Conservation (phyloP, 2,888 invertebrate genomes). For the Drosophila setosimentum region DNA sequence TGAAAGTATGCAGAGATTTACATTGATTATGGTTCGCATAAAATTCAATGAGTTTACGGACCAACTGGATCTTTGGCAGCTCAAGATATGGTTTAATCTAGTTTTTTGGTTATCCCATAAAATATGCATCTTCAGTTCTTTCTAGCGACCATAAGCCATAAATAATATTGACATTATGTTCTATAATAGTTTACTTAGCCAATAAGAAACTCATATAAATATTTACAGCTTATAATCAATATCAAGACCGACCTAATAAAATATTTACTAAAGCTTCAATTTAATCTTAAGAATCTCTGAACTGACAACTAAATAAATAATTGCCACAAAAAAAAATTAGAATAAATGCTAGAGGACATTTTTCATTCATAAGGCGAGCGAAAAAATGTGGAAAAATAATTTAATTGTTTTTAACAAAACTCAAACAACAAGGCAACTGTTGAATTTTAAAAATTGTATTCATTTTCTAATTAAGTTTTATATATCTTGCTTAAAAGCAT, state of each 20-base stretch:
- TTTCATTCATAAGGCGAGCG: not conserved
- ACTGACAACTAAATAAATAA: not conserved
- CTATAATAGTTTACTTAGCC: not conserved
- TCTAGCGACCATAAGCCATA: not conserved
- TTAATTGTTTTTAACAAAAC: no score
- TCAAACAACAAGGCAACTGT: no score
- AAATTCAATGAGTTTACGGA: slow-evolving; percentile 67
- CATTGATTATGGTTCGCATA: slow-evolving; percentile 69
- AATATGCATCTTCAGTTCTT: not conserved
- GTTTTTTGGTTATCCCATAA: slow-evolving; percentile 7
- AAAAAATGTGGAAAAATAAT: no score
- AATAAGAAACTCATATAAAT: not conserved
- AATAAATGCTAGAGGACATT: not conserved
- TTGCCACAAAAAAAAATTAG: not conserved
- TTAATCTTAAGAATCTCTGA: not conserved
- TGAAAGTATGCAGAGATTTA: slow-evolving; percentile 59
- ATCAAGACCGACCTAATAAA: not conserved
- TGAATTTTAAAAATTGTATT: not conserved
- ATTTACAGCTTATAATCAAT: not conserved
- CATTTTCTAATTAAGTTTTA: no score
- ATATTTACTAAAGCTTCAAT: not conserved
- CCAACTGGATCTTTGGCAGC: slow-evolving; percentile 46
- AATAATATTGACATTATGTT: not conserved
- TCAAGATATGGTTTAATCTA: slow-evolving; percentile 39
- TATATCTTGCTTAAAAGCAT: not conserved